A percentile compares a stretch with the other conserved stretches of the same genome.
These are phyloP conservation scores for Hyposoter didymator DNA, from an alignment of 2,888 invertebrate genomes.

Conservation along the genomic window DNA sequence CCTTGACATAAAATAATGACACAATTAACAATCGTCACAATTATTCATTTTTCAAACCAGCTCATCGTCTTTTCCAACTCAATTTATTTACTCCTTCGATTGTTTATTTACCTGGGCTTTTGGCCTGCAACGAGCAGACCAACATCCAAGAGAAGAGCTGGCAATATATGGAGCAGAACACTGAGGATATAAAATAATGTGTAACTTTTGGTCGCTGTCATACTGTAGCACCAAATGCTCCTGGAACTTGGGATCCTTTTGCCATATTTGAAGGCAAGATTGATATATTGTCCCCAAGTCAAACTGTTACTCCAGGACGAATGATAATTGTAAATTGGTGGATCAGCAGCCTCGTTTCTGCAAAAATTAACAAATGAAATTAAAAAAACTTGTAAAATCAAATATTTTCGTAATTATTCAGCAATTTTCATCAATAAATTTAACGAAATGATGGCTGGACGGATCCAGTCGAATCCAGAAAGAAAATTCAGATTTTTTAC, in stretches of 20 bases:
- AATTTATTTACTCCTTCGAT: background rate
- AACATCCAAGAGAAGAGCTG: slow-evolving; percentile 87
- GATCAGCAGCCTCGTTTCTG: slow-evolving; percentile 77
- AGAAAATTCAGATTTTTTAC: background rate
- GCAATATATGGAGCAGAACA: slow-evolving; percentile 87
- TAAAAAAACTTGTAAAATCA: background rate
- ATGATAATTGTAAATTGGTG: slow-evolving; percentile 87
- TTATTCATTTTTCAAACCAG: background rate
- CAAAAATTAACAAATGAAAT: slow-evolving; percentile 38
- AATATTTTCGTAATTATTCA: too few relatives aligned
- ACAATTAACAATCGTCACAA: background rate
- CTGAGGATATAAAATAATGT: slow-evolving; percentile 84
- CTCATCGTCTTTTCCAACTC: background rate
- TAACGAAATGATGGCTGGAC: background rate
- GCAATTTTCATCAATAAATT: slow-evolving; percentile 57
- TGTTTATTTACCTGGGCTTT: slow-evolving; percentile 84
- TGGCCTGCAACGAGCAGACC: slow-evolving; percentile 85
- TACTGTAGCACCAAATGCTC: slow-evolving; percentile 82
- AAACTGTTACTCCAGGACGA: slow-evolving; percentile 86
- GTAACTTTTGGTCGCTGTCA: slow-evolving; percentile 84
- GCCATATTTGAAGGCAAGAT: slow-evolving; percentile 80
- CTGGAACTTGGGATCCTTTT: slow-evolving; percentile 73
- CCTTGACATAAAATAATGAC: slow-evolving; percentile 74
- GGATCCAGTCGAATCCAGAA: background rate
- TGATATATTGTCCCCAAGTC: slow-evolving; percentile 86